Conservation (phyloP, 92 coral and sea anemone species). For the Montipora capitata region DNA sequence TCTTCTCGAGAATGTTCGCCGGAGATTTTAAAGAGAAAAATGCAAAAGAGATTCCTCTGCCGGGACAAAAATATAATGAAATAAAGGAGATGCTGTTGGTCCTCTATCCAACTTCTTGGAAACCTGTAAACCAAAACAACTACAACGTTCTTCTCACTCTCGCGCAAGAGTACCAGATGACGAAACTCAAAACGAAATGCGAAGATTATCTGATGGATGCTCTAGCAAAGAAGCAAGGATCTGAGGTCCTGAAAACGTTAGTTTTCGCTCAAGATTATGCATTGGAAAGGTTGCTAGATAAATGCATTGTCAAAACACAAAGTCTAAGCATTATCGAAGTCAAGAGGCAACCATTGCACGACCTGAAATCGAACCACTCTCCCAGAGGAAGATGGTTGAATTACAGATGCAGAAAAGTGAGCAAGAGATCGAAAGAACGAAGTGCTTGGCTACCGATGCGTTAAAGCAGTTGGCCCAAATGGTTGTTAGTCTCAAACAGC, state of each 20-base stretch:
- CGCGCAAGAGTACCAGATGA: conserved; percentile 53
- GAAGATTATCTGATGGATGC: conserved; percentile 22
- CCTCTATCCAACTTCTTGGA: conserved; percentile 39
- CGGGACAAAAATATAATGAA: conserved; percentile 37
- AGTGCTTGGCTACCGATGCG: background rate
- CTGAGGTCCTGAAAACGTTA: background rate
- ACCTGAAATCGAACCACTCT: conserved; percentile 7
- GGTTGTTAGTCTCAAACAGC: background rate
- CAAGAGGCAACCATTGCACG: background rate
- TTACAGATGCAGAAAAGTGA: background rate
- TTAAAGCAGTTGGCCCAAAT: background rate
- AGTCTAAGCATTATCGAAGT: background rate
- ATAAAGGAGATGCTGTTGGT: conserved; percentile 47
- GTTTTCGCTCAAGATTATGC: conserved; percentile 20
- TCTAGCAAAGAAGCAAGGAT: background rate
- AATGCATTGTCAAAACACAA: conserved; percentile 13
- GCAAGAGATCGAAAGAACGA: background rate
- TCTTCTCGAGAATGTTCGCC: conserved; percentile 48
- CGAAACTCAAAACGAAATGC: conserved; percentile 13
- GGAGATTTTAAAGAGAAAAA: conserved; percentile 50
- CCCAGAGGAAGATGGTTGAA: conserved; percentile 22
- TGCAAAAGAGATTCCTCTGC: conserved; percentile 38
- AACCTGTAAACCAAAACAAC: conserved; percentile 15
- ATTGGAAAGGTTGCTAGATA: conserved; percentile 21
- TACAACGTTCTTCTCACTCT: conserved; percentile 13